Base-by-base conservation (phyloP, 2,888 invertebrate species). In the Eupithecia abbreviata region DNA sequence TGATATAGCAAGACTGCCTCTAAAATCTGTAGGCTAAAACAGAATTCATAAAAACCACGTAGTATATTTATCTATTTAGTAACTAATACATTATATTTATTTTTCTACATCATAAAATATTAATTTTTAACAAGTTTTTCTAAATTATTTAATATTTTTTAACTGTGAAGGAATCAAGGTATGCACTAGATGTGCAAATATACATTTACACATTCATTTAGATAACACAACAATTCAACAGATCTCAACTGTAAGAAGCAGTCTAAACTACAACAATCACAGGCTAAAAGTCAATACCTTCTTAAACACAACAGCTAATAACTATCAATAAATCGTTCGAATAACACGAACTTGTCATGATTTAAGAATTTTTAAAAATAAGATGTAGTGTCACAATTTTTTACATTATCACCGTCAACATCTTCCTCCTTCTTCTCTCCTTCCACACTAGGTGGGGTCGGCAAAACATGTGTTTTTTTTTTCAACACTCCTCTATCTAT, bases 321-420 rank as follows among this genome's bases (percentile, higher is more conserved):
- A 83, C 80, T 82, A 84, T 82, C 80, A 80, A 82, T 82, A 84
- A 74, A 72, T 70, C 80, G 72, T 77, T 79, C 82, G 81, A 79
- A 79, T 83, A 84, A 86, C 80, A 84, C 85, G 43, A 77, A 77
- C 74, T 72, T 55, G 74, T 74, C 68, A 89, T 89, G 86, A 83
- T 83, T 58, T 84, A 89, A 89, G 86, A 83, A 83, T 58, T 84
- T 85, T 85, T 82, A 85, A 89, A 87, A 88, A 89, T 85, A 86
- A 84, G 83, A 84, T 83, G 85, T 83, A 84, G 82, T 77, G 85
- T 86, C 88, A 88, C 88, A 86, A 65, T 41, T 65, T 65, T 15
- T 30, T 85, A 88, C 87, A 81, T 90, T 84, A 45, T 45, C 45
- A 30, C 30, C 30, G 30, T 30, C 30, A 30, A 30, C 30, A 30